phyloP scores from a whole-genome alignment of 2,888 invertebrate genomes.

The Meta bourneti region DNA sequence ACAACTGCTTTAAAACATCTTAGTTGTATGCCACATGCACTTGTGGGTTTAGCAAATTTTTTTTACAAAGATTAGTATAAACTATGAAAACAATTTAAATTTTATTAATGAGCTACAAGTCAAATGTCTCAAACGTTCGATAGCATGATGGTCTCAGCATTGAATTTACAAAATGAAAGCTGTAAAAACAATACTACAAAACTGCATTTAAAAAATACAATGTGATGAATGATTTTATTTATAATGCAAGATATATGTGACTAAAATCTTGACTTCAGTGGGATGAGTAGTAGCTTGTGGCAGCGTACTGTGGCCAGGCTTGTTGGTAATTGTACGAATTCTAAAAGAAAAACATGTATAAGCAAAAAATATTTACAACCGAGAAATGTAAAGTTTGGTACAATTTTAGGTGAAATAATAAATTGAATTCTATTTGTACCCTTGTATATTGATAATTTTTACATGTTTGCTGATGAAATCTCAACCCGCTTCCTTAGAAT shows the following conservation, averaged over 20 bases:
- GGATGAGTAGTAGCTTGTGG: slow-evolving; percentile 73
- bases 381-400: background rate
- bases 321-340: slow-evolving; percentile 73
- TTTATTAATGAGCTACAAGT: no score
- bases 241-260: slow-evolving; percentile 50
- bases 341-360: slow-evolving; percentile 44
- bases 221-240: slow-evolving; percentile 55
- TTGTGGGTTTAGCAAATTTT: no score
- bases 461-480: background rate
- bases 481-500: no score
- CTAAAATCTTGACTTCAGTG: slow-evolving; percentile 42
- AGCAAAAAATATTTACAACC: background rate
- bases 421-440: background rate
- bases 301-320: slow-evolving; percentile 68
- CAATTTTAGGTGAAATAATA: background rate
- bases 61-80: no score
- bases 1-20: no score
- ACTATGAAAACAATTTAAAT: no score
- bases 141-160: background rate
- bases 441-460: no score
- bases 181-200: background rate
- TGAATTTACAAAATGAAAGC: slow-evolving; percentile 9
- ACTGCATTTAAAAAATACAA: slow-evolving; percentile 21
- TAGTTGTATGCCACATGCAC: no score
- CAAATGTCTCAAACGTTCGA: no score